These are phyloP conservation scores for Hydrocynus forskahlii DNA, from an alignment of 2,797 vertebrate species.

Conservation along the genomic window DNA sequence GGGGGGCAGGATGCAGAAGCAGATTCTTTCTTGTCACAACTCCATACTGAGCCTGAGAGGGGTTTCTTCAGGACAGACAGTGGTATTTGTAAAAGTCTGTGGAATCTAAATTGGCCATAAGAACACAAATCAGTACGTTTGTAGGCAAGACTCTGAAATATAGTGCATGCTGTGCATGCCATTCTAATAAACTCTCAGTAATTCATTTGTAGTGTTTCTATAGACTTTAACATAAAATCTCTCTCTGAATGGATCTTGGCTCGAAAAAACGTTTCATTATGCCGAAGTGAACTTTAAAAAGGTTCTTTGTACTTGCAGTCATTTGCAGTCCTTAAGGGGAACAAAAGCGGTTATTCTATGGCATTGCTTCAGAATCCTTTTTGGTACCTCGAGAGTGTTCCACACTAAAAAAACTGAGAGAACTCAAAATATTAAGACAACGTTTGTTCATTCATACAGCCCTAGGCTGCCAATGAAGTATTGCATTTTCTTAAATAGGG, in stretches of 20 bases:
- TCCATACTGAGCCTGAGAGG: conserved; percentile 9
- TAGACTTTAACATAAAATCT: neutral
- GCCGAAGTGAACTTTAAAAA: no score
- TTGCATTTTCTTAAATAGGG: no score
- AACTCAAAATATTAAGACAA: no score
- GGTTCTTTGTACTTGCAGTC: no score
- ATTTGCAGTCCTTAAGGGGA: no score
- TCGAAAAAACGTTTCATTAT: no score
- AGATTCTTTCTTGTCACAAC: conserved; percentile 41
- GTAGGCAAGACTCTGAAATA: neutral
- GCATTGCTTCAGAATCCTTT: neutral
- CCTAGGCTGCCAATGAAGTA: no score
- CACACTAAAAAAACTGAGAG: no score
- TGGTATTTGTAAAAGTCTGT: conserved; percentile 26
- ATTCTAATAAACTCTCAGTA: neutral
- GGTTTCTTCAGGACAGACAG: conserved; percentile 42
- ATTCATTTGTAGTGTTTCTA: neutral
- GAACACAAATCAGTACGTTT: conserved; percentile 18
- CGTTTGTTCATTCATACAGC: no score
- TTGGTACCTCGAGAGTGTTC: neutral
- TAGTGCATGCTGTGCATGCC: neutral
- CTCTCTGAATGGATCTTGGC: no score
- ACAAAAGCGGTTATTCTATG: no score
- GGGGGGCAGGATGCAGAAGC: conserved; percentile 34
- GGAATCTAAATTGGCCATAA: conserved; percentile 28